phyloP scores from a whole-genome alignment of 2,888 invertebrate species.

The Ischnura elegans region DNA sequence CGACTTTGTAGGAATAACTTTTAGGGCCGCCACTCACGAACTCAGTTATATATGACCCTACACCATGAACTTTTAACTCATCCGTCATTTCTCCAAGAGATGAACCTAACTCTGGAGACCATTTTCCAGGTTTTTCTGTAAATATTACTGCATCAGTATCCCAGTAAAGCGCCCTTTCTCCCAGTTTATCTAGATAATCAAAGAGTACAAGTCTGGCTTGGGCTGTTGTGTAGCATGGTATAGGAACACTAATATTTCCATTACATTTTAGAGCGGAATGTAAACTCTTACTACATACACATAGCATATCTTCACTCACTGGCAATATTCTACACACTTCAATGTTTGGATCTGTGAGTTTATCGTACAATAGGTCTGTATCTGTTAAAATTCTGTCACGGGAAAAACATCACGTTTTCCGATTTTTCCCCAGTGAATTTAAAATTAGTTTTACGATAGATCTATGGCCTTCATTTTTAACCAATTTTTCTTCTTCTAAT shows the following conservation, averaged over 20 bases:
- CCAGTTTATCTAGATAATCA: slow-evolving; percentile 74
- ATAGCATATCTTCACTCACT: slow-evolving; percentile 71
- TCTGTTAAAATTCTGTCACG: not conserved
- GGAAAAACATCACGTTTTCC: slow-evolving; percentile 35
- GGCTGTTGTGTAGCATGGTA: slow-evolving; percentile 75
- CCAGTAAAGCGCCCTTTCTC: slow-evolving; percentile 73
- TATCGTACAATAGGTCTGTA: slow-evolving; percentile 71
- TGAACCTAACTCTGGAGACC: too few relatives aligned
- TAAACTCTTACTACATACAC: slow-evolving; percentile 72
- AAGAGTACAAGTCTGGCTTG: slow-evolving; percentile 75
- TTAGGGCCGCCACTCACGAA: too few relatives aligned
- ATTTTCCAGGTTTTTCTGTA: too few relatives aligned
- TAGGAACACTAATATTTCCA: slow-evolving; percentile 73
- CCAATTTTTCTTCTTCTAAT: slow-evolving; percentile 70
- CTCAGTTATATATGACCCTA: too few relatives aligned
- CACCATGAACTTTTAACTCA: too few relatives aligned
- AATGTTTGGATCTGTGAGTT: slow-evolving; percentile 71
- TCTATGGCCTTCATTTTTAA: slow-evolving; percentile 71
- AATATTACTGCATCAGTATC: too few relatives aligned
- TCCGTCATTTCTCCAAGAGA: too few relatives aligned
- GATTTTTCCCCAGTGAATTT: slow-evolving; percentile 72
- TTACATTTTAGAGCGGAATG: slow-evolving; percentile 70
- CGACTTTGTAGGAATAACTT: too few relatives aligned
- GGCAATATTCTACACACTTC: slow-evolving; percentile 70
- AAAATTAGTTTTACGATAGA: slow-evolving; percentile 71